A percentile compares a stretch with the other conserved stretches of the same genome.
These are phyloP conservation scores for Calidris pygmaea DNA, from an alignment of 2,113 vertebrate species.

Conservation along the genomic window DNA sequence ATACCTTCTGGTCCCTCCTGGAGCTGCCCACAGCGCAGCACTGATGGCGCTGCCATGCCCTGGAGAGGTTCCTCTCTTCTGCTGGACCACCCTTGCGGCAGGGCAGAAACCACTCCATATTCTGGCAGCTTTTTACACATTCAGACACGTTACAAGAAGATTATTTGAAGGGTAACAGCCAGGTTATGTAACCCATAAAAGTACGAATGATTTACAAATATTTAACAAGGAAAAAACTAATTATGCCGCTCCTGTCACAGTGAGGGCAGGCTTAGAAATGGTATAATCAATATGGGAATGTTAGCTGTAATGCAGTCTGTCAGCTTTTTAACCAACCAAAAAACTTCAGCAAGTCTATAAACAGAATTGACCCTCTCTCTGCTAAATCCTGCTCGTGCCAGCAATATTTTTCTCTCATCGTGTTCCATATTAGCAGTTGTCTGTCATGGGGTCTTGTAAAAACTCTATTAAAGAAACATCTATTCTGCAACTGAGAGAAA, in stretches of 20 bases:
- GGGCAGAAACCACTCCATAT: not conserved
- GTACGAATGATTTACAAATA: slow-evolving; percentile 77
- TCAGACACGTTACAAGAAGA: slow-evolving; percentile 64
- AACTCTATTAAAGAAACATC: not conserved
- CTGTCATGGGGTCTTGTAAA: not conserved
- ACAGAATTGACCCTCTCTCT: slow-evolving; percentile 65
- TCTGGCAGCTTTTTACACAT: not conserved
- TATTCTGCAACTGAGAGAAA: not conserved
- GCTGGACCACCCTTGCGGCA: not conserved
- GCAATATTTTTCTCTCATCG: not conserved
- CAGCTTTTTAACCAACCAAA: slow-evolving; percentile 90
- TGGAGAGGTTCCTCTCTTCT: not conserved
- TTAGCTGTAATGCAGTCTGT: slow-evolving; percentile 90
- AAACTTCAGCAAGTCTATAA: slow-evolving; percentile 84
- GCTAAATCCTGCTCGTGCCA: slow-evolving; percentile 21
- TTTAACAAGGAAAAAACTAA: slow-evolving; percentile 82
- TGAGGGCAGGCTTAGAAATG: slow-evolving; percentile 83
- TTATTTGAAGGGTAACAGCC: slow-evolving; percentile 65
- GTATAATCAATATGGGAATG: slow-evolving; percentile 93
- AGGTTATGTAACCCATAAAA: slow-evolving; percentile 73
- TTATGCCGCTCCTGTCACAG: slow-evolving; percentile 77
- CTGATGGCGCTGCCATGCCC: not conserved
- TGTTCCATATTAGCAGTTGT: slow-evolving; percentile 24
- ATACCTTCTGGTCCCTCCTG: not conserved
- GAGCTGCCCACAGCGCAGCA: not conserved